Evolutionary conservation across 2,113 vertebrate species (phyloP).

Genomic region (Albula goreensis): DNA sequence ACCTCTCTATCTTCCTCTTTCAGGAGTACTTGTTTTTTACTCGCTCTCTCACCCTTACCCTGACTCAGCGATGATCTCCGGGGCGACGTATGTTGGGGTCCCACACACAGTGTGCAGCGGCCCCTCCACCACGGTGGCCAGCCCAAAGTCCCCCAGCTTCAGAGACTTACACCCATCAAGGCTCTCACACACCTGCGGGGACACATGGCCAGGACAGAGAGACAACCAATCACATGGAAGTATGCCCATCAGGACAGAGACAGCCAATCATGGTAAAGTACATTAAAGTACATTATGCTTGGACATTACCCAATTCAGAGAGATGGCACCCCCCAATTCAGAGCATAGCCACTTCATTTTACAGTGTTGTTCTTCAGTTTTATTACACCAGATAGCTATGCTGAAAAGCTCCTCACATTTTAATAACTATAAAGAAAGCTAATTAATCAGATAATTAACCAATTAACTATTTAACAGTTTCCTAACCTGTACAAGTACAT

Average conservation of each 20-base stretch:
- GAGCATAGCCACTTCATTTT: too few relatives aligned
- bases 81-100: conserved; percentile 95
- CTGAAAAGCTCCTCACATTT: neutral
- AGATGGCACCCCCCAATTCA: too few relatives aligned
- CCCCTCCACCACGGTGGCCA: conserved; percentile 93
- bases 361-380: too few relatives aligned
- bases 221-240: neutral
- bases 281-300: neutral
- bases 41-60: conserved; percentile 71
- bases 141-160: conserved; percentile 94
- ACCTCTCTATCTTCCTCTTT: neutral
- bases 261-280: neutral
- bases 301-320: too few relatives aligned
- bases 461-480: too few relatives aligned
- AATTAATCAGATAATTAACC: too few relatives aligned
- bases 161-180: conserved; percentile 88
- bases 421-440: neutral
- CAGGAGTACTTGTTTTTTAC: neutral
- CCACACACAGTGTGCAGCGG: conserved; percentile 92
- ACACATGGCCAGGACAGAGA: conserved; percentile 1
- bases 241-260: neutral
- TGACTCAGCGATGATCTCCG: conserved; percentile 93
- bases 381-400: neutral
- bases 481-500: too few relatives aligned
- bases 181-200: conserved; percentile 85